Evolutionary conservation across 2,888 invertebrate species (phyloP).

Genomic region (Tetragonisca angustula): DNA sequence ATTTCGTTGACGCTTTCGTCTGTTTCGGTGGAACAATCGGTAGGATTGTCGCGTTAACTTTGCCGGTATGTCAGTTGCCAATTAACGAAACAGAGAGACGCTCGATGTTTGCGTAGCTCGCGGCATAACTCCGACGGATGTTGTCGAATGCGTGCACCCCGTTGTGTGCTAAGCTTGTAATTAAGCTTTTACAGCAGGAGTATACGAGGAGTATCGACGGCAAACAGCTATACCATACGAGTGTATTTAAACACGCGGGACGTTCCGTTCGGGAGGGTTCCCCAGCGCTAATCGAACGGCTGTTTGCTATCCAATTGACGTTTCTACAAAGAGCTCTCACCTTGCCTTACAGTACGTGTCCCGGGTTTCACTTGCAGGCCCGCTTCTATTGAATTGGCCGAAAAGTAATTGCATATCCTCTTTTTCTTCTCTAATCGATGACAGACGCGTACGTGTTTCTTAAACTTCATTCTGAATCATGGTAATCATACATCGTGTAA

Average conservation of each 20-base stretch:
- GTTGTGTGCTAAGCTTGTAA: background rate
- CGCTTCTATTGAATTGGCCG: background rate
- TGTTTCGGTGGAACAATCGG: background rate
- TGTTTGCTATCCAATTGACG: slow-evolving; percentile 4
- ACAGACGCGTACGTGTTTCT: too few species aligned
- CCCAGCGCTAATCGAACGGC: background rate
- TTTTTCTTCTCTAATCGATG: too few species aligned
- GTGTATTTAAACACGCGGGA: slow-evolving; percentile 5
- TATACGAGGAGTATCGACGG: background rate
- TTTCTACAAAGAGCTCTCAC: background rate
- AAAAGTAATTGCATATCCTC: too few species aligned
- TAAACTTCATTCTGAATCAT: too few species aligned
- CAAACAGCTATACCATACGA: background rate
- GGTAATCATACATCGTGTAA: too few species aligned
- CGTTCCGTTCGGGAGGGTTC: background rate
- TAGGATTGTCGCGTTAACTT: slow-evolving; percentile 15
- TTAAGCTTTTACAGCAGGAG: background rate
- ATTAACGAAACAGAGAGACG: slow-evolving; percentile 19
- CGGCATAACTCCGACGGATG: background rate
- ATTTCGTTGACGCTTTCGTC: background rate
- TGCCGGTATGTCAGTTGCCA: background rate
- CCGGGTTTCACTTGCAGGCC: background rate
- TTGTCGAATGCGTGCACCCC: background rate
- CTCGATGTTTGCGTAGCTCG: slow-evolving; percentile 2
- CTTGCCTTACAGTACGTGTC: background rate